Percentiles rank a stretch among this genome's conserved stretches.
phyloP scores from a whole-genome alignment of 2,113 vertebrate genomes.

The Sinocyclocheilus anshuiensis region DNA sequence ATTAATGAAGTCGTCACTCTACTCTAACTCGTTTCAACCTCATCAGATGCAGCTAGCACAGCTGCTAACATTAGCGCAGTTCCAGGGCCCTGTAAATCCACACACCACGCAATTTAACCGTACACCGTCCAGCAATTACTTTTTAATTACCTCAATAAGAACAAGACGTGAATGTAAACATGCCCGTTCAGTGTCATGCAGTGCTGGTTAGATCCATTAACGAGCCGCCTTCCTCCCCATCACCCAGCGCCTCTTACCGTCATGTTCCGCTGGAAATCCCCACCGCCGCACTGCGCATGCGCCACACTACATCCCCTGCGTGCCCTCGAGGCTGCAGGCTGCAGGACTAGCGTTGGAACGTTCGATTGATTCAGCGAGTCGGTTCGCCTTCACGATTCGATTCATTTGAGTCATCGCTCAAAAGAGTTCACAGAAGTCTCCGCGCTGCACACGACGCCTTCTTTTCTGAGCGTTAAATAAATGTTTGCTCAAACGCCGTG shows the following conservation, averaged over 20 bases:
- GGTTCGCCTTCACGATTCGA: not conserved
- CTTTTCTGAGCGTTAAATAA: not conserved
- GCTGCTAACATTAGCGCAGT: constrained; percentile 30
- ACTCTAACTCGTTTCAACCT: not conserved
- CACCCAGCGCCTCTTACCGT: constrained; percentile 69
- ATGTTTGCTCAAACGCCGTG: not conserved
- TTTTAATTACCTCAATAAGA: constrained; percentile 3
- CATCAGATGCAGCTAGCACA: constrained; percentile 23
- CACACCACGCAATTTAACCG: not conserved
- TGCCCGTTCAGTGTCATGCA: not conserved
- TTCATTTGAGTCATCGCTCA: not conserved
- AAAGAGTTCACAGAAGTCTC: not conserved
- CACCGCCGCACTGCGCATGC: constrained; percentile 68
- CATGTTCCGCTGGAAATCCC: constrained; percentile 73
- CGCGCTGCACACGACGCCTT: not conserved
- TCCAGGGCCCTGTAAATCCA: constrained; percentile 17
- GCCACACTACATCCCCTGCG: constrained; percentile 19
- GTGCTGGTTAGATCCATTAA: not conserved
- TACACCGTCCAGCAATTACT: not conserved
- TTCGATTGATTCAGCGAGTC: not conserved
- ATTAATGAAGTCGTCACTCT: not conserved
- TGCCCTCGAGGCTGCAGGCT: constrained; percentile 12
- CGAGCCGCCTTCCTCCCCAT: constrained; percentile 27
- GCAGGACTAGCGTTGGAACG: not conserved
- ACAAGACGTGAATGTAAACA: not conserved